These are phyloP conservation scores for Cheilosia pagana DNA, from an alignment of 2,888 invertebrate species.

Conservation along the genomic window DNA sequence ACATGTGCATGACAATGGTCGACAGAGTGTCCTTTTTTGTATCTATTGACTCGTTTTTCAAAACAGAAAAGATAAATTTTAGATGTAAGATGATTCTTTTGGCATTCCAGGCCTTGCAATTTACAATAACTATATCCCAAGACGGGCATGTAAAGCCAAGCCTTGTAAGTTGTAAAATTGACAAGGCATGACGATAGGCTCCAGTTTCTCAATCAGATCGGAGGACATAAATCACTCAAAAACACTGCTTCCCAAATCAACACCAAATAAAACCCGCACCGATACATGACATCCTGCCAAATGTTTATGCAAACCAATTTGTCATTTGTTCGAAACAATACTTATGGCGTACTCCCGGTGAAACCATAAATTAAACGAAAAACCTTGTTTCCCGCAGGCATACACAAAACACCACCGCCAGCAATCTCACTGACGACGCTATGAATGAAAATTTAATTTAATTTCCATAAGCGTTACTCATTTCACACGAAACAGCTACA, in stretches of 20 bases:
- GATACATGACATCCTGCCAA: conserved; percentile 6
- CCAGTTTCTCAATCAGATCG: no score
- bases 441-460: conserved; percentile 60
- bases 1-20: no score
- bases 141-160: no score
- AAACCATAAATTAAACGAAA: conserved; percentile 40
- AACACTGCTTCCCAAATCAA: background rate
- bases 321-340: background rate
- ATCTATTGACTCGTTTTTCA: no score
- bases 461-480: conserved; percentile 52
- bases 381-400: background rate
- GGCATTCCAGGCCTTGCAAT: no score
- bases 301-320: conserved; percentile 14
- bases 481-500: conserved; percentile 31
- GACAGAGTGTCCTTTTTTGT: no score
- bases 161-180: no score
- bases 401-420: conserved; percentile 3
- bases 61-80: no score
- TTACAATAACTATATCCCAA: no score
- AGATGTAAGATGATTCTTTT: no score
- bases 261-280: background rate
- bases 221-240: no score
- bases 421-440: conserved; percentile 1
- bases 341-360: background rate
- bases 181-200: no score